phyloP scores from a whole-genome alignment of 2,888 invertebrate genomes.

The Nycteola revayana region DNA sequence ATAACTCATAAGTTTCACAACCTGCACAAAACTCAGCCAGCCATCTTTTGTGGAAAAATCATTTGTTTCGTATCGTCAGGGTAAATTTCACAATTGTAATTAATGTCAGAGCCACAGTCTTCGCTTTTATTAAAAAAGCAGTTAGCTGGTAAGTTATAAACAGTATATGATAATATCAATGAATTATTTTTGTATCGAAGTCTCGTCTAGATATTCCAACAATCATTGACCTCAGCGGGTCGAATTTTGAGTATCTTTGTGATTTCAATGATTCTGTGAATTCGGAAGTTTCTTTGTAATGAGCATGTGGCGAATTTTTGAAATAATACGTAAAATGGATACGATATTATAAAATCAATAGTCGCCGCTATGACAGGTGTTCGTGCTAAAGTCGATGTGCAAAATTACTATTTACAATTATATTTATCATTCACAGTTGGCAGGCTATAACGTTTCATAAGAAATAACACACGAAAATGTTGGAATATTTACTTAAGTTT shows the following conservation, averaged over 20 bases:
- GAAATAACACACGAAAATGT: no score
- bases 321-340: slow-evolving; percentile 17
- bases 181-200: slow-evolving; percentile 49
- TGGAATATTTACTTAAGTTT: no score
- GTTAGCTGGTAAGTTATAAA: slow-evolving; percentile 91
- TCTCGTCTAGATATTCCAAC: slow-evolving; percentile 61
- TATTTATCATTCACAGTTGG: slow-evolving; percentile 51
- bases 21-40: slow-evolving; percentile 83
- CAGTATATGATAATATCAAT: slow-evolving; percentile 35
- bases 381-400: slow-evolving; percentile 52
- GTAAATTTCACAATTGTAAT: slow-evolving; percentile 91
- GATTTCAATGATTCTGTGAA: slow-evolving; percentile 29
- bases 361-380: slow-evolving; percentile 61
- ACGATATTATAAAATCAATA: slow-evolving; percentile 69
- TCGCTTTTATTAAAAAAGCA: slow-evolving; percentile 97
- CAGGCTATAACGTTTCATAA: slow-evolving; percentile 47
- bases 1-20: slow-evolving; percentile 80
- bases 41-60: slow-evolving; percentile 88
- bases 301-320: slow-evolving; percentile 25
- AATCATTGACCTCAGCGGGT: slow-evolving; percentile 79
- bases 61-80: slow-evolving; percentile 87
- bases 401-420: slow-evolving; percentile 45
- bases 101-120: slow-evolving; percentile 98
- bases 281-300: slow-evolving; percentile 20
- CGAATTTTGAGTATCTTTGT: slow-evolving; percentile 67